Evolutionary conservation across 2,888 invertebrate species (phyloP).

Genomic region (Mesorhabditis sp.): DNA sequence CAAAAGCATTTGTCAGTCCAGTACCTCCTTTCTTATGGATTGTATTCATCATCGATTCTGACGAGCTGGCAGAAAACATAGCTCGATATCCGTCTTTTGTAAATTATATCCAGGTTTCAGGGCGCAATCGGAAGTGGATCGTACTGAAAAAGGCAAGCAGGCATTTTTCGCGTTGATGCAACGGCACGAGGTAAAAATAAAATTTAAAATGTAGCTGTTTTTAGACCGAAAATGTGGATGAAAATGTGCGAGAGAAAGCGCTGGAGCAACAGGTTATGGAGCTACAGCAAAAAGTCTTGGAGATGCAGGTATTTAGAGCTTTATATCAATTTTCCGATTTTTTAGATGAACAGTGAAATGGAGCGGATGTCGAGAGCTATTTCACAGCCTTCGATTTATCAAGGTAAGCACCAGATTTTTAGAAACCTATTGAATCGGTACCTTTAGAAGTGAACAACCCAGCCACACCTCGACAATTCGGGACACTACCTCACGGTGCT

Average conservation of each 20-base stretch:
- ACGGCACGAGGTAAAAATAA: conserved; percentile 13
- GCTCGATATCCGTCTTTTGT: neutral
- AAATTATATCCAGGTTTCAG: conserved; percentile 28
- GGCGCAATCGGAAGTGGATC: conserved; percentile 44
- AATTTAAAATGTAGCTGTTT: conserved; percentile 3
- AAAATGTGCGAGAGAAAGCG: neutral
- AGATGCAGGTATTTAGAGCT: conserved; percentile 8
- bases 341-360: conserved; percentile 13
- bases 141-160: conserved; percentile 51
- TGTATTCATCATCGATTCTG: neutral
- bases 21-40: conserved; percentile 3
- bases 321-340: conserved; percentile 4
- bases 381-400: conserved; percentile 39
- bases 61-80: neutral
- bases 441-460: conserved; percentile 6
- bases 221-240: neutral
- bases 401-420: conserved; percentile 20
- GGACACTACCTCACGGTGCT: conserved; percentile 15
- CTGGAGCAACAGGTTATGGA: conserved; percentile 9
- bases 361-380: conserved; percentile 28
- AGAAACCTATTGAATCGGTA: neutral
- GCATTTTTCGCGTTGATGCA: conserved; percentile 54
- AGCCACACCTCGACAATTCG: conserved; percentile 11
- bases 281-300: conserved; percentile 17
- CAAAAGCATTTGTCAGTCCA: conserved; percentile 30